Conservation (phyloP, 2,888 invertebrate species). For the Physocephala rufipes region DNA sequence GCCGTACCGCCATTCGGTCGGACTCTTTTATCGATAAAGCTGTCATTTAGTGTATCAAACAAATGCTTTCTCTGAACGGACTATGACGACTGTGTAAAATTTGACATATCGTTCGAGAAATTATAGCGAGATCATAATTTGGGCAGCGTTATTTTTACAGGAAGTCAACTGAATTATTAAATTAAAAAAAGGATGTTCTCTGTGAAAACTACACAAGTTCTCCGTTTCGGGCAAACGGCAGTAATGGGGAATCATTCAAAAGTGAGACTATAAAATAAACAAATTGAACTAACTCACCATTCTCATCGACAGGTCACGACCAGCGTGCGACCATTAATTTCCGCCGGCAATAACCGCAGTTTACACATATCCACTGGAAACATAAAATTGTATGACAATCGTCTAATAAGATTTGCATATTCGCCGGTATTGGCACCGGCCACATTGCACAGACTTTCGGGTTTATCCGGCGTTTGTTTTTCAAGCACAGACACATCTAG, state of each 20-base stretch:
- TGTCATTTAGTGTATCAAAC: too few species aligned
- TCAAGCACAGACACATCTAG: slow-evolving; percentile 49
- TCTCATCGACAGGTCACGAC: slow-evolving; percentile 53
- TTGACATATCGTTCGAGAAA: too few species aligned
- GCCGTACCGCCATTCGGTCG: too few species aligned
- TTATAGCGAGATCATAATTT: too few species aligned
- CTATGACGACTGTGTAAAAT: too few species aligned
- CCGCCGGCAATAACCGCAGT: slow-evolving; percentile 40
- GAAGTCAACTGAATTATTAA: background rate
- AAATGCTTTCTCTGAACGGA: too few species aligned
- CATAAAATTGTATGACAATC: slow-evolving; percentile 12
- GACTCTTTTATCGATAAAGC: too few species aligned
- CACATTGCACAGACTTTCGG: slow-evolving; percentile 32
- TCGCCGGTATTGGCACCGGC: slow-evolving; percentile 25
- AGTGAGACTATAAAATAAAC: slow-evolving; percentile 9
- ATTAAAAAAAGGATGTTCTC: slow-evolving; percentile 19
- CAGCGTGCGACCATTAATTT: slow-evolving; percentile 47
- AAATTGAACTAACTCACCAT: too few species aligned
- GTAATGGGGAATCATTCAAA: slow-evolving; percentile 1
- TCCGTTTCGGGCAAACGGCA: slow-evolving; percentile 4
- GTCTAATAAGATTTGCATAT: background rate
- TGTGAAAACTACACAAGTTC: slow-evolving; percentile 10
- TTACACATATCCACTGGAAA: slow-evolving; percentile 50
- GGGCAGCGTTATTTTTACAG: too few species aligned
- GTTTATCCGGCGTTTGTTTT: slow-evolving; percentile 48